Evolutionary conservation across 2,113 vertebrate species (phyloP), one percentile per base, ranked within the genome.

Genomic region (Tenrec ecaudatus): DNA sequence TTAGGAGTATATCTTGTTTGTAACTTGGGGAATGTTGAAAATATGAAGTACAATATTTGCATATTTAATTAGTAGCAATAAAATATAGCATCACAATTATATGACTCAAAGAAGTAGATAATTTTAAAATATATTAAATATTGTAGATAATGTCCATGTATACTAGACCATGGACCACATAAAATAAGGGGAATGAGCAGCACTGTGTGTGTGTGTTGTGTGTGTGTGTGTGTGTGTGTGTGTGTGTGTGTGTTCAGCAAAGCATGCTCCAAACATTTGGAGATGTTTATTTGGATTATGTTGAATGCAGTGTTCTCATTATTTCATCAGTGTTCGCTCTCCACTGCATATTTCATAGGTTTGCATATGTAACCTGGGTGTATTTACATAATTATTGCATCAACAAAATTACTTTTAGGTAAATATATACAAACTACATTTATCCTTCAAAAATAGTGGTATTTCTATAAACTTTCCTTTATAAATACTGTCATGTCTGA

Each of bases 341-440:
- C 47, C 17, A 60, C 40, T 75, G 62, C 77, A 94, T 82, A 82
- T 38, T 89, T 92, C 73, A 86, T 4, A 71, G 53, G 33, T 89
- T 40, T 58, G 12, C 29, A 84, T 64, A 64, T 19, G 82, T 22
- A 73, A 6, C 29, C 33, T 57, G 20, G 14, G 7, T 12, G 2
- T 3, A 89, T 94, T 95, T 94, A 60, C 87, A 86, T 95, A 95
- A 92, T 94, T 76, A 86, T 23, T 84, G 14, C 29, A 93, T 62
- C 87, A 89, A 95, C 66, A 92, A 94, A 92, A 88, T 95, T 95
- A 89, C 29, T 85, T 91, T 68, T 58, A 86, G 68, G 68, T 89
- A 96, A 91, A 95, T 91, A 93, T 84, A 40, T 94, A 94, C 40
- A 84, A 94, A 22, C 64, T 1, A 15, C 10, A 92, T 95, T 64